phyloP scores from a whole-genome alignment of 1,140 invertebrate genomes.

The Pristionchus pacificus region DNA sequence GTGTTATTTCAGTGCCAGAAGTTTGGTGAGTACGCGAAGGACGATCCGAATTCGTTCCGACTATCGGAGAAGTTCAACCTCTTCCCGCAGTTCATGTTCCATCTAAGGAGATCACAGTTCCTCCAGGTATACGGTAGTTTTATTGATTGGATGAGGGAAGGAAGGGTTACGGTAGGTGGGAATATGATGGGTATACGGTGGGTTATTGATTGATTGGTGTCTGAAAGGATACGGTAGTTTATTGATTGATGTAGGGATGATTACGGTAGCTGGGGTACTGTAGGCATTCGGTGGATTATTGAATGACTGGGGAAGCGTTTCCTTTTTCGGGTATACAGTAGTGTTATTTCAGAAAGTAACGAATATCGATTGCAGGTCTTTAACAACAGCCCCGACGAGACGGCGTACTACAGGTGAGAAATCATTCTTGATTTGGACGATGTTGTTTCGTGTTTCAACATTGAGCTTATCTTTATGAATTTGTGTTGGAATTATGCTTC shows the following conservation, averaged over 20 bases:
- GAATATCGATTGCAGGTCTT: constrained; percentile 69
- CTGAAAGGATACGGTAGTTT: not conserved
- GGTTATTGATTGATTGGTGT: not conserved
- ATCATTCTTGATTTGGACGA: not conserved
- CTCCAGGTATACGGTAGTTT: constrained; percentile 67
- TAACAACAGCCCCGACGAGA: constrained; percentile 99
- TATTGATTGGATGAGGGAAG: not conserved
- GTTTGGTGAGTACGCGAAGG: constrained; percentile 95
- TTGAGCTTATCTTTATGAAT: constrained; percentile 10
- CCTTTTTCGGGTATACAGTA: too few relatives aligned
- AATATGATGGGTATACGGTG: not conserved
- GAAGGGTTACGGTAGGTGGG: not conserved
- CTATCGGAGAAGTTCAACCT: constrained; percentile 92
- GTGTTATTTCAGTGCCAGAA: constrained; percentile 72
- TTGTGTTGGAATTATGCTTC: too few relatives aligned
- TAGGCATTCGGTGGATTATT: not conserved
- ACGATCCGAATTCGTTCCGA: constrained; percentile 91
- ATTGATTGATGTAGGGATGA: not conserved
- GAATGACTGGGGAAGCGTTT: too few relatives aligned
- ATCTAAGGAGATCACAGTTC: constrained; percentile 93
- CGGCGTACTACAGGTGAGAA: constrained; percentile 86
- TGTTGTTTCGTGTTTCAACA: constrained; percentile 18
- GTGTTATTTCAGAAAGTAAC: not conserved
- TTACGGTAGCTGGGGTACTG: not conserved
- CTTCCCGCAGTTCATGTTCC: constrained; percentile 99